Evolutionary conservation across 2,113 vertebrate species (phyloP).

Genomic region (Pristiophorus japonicus): DNA sequence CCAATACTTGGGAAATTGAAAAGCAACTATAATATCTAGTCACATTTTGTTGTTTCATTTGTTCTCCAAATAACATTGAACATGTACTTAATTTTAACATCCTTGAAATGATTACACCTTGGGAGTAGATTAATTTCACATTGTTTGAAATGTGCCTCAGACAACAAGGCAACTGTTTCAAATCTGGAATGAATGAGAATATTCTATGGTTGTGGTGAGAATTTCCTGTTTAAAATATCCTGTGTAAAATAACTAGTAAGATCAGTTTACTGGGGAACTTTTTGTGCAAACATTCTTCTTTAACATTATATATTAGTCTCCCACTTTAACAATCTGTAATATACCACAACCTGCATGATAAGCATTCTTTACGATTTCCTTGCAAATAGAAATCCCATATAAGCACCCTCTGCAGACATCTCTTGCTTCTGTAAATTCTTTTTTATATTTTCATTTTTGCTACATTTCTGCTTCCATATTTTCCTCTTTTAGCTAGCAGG

Average conservation of each 20-base stretch:
- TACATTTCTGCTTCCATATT: neutral
- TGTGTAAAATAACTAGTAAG: neutral
- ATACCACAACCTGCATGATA: neutral
- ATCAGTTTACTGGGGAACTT: conserved; percentile 1
- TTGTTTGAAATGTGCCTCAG: conserved; percentile 9
- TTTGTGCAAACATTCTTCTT: neutral
- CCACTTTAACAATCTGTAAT: neutral
- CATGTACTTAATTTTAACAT: neutral
- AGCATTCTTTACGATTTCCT: neutral
- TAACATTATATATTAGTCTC: neutral
- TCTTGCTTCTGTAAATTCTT: neutral
- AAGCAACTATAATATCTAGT: neutral
- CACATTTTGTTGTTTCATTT: neutral
- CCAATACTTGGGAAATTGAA: neutral
- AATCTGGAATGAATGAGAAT: conserved; percentile 19
- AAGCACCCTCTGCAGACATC: neutral
- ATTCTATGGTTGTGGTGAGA: conserved; percentile 7
- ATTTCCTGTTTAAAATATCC: conserved; percentile 22
- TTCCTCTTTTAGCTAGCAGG: neutral
- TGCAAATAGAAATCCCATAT: neutral
- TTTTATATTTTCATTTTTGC: neutral
- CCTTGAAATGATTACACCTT: conserved; percentile 2
- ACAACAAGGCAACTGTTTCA: neutral
- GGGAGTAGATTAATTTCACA: conserved; percentile 7
- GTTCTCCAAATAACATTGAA: neutral